Conservation (phyloP, 2,113 vertebrate species). For the Leucoraja erinaceus region DNA sequence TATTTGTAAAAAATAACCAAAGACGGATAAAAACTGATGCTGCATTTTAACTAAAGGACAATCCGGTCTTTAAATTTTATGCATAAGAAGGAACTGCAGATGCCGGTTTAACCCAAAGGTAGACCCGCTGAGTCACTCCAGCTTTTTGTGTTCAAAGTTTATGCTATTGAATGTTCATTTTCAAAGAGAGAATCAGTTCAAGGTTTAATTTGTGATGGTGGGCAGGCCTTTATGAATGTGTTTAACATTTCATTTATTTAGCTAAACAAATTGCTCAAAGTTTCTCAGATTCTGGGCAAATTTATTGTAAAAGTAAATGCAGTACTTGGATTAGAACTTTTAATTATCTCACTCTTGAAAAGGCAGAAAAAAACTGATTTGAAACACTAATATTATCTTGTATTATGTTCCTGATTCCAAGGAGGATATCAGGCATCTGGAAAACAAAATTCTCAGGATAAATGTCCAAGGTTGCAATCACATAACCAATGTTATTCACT, state of each 20-base stretch:
- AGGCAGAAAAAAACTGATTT: not conserved
- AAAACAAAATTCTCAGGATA: not conserved
- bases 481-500: too few relatives aligned
- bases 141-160: not conserved
- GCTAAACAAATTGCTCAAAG: not conserved
- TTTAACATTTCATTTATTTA: not conserved
- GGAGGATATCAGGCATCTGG: not conserved
- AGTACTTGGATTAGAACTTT: not conserved
- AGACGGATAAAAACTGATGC: not conserved
- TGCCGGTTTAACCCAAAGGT: too few relatives aligned
- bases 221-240: not conserved
- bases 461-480: too few relatives aligned
- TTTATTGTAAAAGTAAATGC: not conserved
- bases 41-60: not conserved
- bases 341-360: not conserved
- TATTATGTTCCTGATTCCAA: not conserved
- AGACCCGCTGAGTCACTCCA: too few relatives aligned
- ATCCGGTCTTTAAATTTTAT: not conserved
- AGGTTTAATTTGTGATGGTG: not conserved
- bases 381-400: not conserved
- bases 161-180: not conserved
- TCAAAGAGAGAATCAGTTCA: not conserved
- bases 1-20: slow-evolving; percentile 2
- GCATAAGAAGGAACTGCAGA: too few relatives aligned
- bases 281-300: not conserved